Evolutionary conservation across 1,140 invertebrate genomes (phyloP).

Genomic region (Lutraria rhynchaena): DNA sequence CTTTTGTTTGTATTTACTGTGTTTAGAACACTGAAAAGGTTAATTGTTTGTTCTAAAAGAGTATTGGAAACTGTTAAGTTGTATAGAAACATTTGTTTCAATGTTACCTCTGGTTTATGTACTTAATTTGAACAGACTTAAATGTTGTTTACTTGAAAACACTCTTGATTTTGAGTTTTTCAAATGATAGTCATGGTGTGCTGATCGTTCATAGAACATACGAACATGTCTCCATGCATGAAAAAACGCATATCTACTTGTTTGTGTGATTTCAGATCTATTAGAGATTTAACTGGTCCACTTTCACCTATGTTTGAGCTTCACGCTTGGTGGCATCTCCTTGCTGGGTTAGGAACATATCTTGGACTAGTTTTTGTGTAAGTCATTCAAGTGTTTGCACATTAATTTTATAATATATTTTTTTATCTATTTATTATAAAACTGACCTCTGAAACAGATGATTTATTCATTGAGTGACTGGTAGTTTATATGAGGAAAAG

Average conservation of each 20-base stretch:
- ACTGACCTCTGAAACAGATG: neutral
- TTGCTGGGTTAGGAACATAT: constrained; percentile 76
- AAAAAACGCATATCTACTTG: constrained; percentile 12
- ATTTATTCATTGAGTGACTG: neutral
- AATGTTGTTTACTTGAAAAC: too few relatives aligned
- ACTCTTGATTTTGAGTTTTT: too few relatives aligned
- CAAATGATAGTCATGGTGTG: too few relatives aligned
- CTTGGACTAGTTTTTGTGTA: constrained; percentile 67
- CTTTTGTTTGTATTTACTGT: too few relatives aligned
- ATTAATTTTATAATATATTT: neutral
- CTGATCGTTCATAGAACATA: too few relatives aligned
- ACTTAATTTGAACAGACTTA: too few relatives aligned
- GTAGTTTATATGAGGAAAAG: neutral
- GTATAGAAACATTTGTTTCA: too few relatives aligned
- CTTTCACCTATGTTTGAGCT: constrained; percentile 70
- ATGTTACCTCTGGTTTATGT: too few relatives aligned
- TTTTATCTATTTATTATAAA: neutral
- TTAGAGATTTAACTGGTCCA: constrained; percentile 50
- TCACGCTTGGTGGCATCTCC: constrained; percentile 79
- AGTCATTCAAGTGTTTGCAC: neutral
- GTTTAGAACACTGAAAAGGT: too few relatives aligned
- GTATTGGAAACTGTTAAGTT: too few relatives aligned
- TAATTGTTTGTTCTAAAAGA: too few relatives aligned
- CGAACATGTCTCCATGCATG: too few relatives aligned
- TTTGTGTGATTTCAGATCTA: constrained; percentile 20